Evolutionary conservation across 1,140 invertebrate species (phyloP).

Genomic region (Drosophila equinoxialis): DNA sequence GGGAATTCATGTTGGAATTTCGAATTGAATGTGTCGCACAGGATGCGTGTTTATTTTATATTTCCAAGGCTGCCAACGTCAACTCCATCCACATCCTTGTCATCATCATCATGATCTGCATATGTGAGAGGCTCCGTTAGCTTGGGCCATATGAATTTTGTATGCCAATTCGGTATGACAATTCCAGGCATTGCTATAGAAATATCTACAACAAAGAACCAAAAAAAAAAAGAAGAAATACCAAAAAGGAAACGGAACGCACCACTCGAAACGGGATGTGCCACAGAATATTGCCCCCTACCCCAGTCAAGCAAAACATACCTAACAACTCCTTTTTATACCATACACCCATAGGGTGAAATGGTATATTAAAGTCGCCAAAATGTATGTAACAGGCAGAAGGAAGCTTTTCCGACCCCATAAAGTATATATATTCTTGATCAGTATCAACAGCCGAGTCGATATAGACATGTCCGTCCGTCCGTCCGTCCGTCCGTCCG

Average conservation of each 20-base stretch:
- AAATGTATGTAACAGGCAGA: no score
- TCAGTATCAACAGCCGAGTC: no score
- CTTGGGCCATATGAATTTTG: slow-evolving; percentile 71
- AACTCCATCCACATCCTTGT: slow-evolving; percentile 17
- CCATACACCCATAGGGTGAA: no score
- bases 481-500: no score
- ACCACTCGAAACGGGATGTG: slow-evolving; percentile 69
- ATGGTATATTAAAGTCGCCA: no score
- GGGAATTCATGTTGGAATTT: slow-evolving; percentile 33
- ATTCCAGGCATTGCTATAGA: slow-evolving; percentile 24
- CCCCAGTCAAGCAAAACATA: background rate
- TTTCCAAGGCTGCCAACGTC: slow-evolving; percentile 42
- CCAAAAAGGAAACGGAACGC: slow-evolving; percentile 55
- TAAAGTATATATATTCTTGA: no score
- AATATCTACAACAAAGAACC: slow-evolving; percentile 12
- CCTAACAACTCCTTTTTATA: no score
- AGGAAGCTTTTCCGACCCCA: no score
- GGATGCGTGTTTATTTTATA: slow-evolving; percentile 64
- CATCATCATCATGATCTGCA: slow-evolving; percentile 48
- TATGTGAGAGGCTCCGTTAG: slow-evolving; percentile 53
- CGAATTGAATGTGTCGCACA: slow-evolving; percentile 74
- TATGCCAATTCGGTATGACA: slow-evolving; percentile 58
- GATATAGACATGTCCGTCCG: no score
- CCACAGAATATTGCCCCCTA: slow-evolving; percentile 28
- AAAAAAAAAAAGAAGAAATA: background rate